Conservation (phyloP, 2,113 vertebrate genomes). For the Chitala chitala region DNA sequence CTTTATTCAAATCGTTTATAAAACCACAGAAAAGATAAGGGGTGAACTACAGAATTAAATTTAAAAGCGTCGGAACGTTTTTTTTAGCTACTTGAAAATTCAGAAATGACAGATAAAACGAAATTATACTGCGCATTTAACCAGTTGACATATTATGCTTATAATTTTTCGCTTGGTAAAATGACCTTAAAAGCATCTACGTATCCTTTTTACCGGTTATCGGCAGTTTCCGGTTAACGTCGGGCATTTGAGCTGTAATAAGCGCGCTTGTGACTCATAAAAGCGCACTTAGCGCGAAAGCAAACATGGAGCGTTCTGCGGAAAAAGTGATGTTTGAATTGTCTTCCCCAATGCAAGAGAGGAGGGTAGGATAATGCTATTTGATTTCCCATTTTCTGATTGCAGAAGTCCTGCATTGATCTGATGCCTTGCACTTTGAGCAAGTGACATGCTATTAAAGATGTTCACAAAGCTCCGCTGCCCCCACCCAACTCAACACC, state of each 20-base stretch:
- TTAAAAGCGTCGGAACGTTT: too few relatives aligned
- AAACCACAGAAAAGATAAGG: too few relatives aligned
- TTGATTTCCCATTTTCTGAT: conserved; percentile 98
- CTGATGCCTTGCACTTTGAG: conserved; percentile 83
- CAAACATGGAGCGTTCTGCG: conserved; percentile 84
- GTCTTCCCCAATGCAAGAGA: conserved; percentile 64
- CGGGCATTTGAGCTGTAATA: conserved; percentile 85
- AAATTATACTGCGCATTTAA: too few relatives aligned
- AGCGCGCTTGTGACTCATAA: conserved; percentile 84
- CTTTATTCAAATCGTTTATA: too few relatives aligned
- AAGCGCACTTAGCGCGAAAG: conserved; percentile 91
- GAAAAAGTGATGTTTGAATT: conserved; percentile 88
- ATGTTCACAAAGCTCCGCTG: conserved; percentile 77
- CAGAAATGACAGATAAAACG: too few relatives aligned
- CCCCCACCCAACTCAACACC: conserved; percentile 48
- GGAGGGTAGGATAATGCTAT: conserved; percentile 82
- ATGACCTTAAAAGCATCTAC: background rate
- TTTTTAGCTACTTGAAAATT: too few relatives aligned
- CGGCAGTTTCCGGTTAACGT: conserved; percentile 63
- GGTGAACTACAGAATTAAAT: too few relatives aligned
- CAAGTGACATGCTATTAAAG: conserved; percentile 96
- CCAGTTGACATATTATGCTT: too few relatives aligned
- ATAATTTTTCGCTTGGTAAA: background rate
- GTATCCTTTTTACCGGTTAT: conserved; percentile 44
- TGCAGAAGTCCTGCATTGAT: conserved; percentile 97